Conservation (phyloP, 2,797 vertebrate species). For the Myripristis jacobus region DNA sequence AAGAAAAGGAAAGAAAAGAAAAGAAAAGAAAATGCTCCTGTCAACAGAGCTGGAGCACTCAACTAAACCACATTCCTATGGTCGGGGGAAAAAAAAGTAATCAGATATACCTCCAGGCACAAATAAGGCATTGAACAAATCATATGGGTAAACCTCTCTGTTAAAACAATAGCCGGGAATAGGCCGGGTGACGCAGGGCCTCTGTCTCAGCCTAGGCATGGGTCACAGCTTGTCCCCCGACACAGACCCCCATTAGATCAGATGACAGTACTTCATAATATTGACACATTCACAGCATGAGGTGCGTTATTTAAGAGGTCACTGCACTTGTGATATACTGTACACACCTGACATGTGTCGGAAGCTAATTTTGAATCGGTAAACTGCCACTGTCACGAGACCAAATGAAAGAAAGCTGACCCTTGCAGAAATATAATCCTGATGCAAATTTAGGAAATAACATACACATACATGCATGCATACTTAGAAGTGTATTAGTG, state of each 20-base stretch:
- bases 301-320: conserved; percentile 66
- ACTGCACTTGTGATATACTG: conserved; percentile 67
- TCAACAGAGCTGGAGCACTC: conserved; percentile 43
- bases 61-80: conserved; percentile 35
- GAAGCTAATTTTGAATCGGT: conserved; percentile 64
- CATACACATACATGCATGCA: conserved; percentile 10
- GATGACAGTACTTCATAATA: conserved; percentile 80
- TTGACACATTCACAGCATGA: conserved; percentile 78
- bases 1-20: conserved; percentile 21
- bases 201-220: conserved; percentile 24
- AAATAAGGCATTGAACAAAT: conserved; percentile 60
- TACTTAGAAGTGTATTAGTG: not conserved
- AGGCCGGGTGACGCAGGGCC: conserved; percentile 36
- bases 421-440: conserved; percentile 40
- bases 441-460: conserved; percentile 32
- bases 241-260: conserved; percentile 71
- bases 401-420: conserved; percentile 57
- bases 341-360: conserved; percentile 70
- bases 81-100: conserved; percentile 53
- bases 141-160: conserved; percentile 57
- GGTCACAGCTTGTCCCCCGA: conserved; percentile 72
- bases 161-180: conserved; percentile 70
- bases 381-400: conserved; percentile 40
- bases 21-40: conserved; percentile 39
- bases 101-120: conserved; percentile 54